A percentile compares a stretch with the other conserved stretches of the same genome.
These are phyloP conservation scores for Kradibia gibbosae DNA, from an alignment of 1,140 invertebrate species.

Conservation along the genomic window DNA sequence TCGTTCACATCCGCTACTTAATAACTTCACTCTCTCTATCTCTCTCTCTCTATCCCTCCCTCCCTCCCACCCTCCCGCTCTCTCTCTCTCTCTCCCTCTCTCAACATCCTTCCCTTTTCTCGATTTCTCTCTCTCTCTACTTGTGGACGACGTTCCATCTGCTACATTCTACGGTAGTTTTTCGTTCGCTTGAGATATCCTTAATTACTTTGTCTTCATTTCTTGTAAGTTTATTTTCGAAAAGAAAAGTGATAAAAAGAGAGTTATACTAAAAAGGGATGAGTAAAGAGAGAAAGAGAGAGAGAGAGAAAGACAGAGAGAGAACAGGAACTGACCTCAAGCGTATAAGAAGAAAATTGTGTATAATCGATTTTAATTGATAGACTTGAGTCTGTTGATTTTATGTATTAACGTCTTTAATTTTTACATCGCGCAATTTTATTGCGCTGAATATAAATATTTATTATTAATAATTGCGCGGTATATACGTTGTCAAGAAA, in stretches of 20 bases:
- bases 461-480: too few species aligned
- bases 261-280: background rate
- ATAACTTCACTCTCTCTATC: conserved; percentile 63
- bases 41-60: too few species aligned
- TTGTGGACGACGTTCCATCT: conserved; percentile 7
- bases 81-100: conserved; percentile 40
- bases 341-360: background rate
- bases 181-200: conserved; percentile 5
- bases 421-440: background rate
- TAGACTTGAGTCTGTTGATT: background rate
- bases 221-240: background rate
- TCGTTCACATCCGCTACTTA: conserved; percentile 69
- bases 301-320: conserved; percentile 6
- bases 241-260: background rate
- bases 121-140: background rate
- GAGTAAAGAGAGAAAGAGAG: background rate
- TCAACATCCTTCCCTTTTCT: background rate
- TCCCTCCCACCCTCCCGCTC: too few species aligned
- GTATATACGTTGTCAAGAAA: too few species aligned
- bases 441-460: too few species aligned
- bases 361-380: background rate
- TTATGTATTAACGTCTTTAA: background rate
- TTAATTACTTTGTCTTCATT: conserved; percentile 22
- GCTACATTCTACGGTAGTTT: conserved; percentile 1
- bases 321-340: background rate